These are phyloP conservation scores for Trissoscelio sp. DNA, from an alignment of 2,888 invertebrate genomes.

Conservation along the genomic window DNA sequence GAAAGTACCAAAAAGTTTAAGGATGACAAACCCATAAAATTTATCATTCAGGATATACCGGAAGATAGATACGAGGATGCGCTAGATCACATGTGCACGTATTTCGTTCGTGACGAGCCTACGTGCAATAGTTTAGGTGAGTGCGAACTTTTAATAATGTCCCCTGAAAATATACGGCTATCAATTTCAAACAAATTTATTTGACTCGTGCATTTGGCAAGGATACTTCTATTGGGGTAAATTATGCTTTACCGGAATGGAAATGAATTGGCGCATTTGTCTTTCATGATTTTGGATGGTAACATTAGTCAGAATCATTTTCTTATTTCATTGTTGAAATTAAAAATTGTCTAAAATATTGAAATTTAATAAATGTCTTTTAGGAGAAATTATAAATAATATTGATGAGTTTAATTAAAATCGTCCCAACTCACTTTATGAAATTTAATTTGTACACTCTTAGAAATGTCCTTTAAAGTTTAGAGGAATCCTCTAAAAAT, in stretches of 20 bases:
- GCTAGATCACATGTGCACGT: constrained; percentile 73
- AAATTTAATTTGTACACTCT: no score
- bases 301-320: no score
- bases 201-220: not conserved
- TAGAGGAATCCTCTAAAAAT: no score
- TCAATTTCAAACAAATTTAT: constrained; percentile 2
- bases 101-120: constrained; percentile 76
- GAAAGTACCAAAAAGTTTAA: constrained; percentile 71
- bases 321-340: no score
- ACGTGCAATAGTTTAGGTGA: constrained; percentile 72
- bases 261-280: constrained; percentile 1
- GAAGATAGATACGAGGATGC: constrained; percentile 77
- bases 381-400: no score
- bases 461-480: no score
- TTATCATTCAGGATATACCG: constrained; percentile 79
- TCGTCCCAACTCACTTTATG: no score
- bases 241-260: constrained; percentile 6
- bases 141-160: constrained; percentile 57
- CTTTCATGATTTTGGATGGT: no score
- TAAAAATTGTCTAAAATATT: no score
- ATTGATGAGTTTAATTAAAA: no score
- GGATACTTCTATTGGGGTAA: constrained; percentile 8
- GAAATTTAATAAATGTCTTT: no score
- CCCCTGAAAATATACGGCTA: constrained; percentile 3
- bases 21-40: constrained; percentile 72